Conservation (phyloP, 2,888 invertebrate genomes). For the Antitype chi region DNA sequence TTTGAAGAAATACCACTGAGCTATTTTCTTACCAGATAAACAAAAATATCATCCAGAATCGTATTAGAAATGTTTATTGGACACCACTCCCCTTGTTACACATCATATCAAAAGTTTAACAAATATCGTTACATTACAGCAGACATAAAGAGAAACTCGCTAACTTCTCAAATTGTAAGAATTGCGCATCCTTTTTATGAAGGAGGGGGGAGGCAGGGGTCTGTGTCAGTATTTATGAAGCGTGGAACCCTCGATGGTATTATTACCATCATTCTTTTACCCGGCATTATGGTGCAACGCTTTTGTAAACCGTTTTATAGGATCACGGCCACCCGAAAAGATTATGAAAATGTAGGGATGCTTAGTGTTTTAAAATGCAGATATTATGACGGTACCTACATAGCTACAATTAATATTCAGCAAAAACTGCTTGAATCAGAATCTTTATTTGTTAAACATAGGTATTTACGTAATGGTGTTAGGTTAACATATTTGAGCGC, state of each 20-base stretch:
- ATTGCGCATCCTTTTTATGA: constrained; percentile 68
- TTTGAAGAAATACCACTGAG: background rate
- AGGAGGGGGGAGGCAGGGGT: constrained; percentile 34
- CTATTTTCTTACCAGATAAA: constrained; percentile 19
- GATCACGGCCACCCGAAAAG: constrained; percentile 49
- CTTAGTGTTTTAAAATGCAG: constrained; percentile 17
- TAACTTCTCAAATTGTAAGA: constrained; percentile 67
- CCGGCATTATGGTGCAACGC: constrained; percentile 70
- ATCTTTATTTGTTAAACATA: too few species aligned
- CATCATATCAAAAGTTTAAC: constrained; percentile 63
- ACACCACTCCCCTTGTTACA: constrained; percentile 56
- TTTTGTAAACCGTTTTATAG: constrained; percentile 72
- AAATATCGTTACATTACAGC: constrained; percentile 60
- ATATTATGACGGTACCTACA: background rate
- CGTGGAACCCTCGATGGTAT: constrained; percentile 68
- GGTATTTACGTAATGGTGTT: too few species aligned
- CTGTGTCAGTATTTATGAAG: constrained; percentile 64
- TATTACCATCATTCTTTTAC: constrained; percentile 70
- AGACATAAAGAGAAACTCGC: constrained; percentile 65
- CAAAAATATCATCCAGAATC: constrained; percentile 31
- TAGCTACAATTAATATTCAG: background rate
- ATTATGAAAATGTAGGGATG: constrained; percentile 50
- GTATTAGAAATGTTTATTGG: constrained; percentile 61
- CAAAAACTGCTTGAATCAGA: too few species aligned
- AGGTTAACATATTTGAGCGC: too few species aligned